Evolutionary conservation across 2,113 vertebrate species (phyloP), one percentile per base, ranked within the genome.

Genomic region (Smithornis capensis): DNA sequence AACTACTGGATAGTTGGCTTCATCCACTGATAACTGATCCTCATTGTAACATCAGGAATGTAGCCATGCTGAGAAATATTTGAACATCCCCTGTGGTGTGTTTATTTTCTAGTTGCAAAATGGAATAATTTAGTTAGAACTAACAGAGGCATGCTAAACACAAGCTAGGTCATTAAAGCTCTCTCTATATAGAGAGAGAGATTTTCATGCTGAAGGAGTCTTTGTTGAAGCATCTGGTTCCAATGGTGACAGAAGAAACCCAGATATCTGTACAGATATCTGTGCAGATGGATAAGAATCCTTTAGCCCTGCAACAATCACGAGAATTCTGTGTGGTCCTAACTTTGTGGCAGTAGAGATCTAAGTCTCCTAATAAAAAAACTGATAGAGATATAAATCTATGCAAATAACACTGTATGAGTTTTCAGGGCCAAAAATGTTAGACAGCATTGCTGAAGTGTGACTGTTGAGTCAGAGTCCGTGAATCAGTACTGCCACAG

Each of bases 101-200:
- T 64, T 87, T 81, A 45, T 82, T 91, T 71, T 78, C 25, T 69
- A 57, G 29, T 6, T 69, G n/a, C 82, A 84, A 82, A 92, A 40
- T 49, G 55, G 69, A 86, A 79, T 94, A 63, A 70, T 87, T 87
- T 67, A 44, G 40, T 83, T 60, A 47, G 55, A 29, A 7, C 65
- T 91, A 69, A 45, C 14, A 90, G 77, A 78, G 50, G 44, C 33
- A 33, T 37, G 59, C 44, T 71, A 33, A 64, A 42, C 53, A 40
- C 22, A 92, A 84, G 33, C 68, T 82, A 64, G 21, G 52, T 94
- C 70, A 53, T 95, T 79, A 92, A 91, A 70, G 15, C 33, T 96
- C 12, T 82, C 86, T 95, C 88, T 71, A 35, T 10, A 19, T 87
- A 52, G n/a, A n/a, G 27, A 37, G n/a, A 7, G 22, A 47, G 62